phyloP scores from a whole-genome alignment of 1,140 invertebrate species.

The Wiebesia pumilae region DNA sequence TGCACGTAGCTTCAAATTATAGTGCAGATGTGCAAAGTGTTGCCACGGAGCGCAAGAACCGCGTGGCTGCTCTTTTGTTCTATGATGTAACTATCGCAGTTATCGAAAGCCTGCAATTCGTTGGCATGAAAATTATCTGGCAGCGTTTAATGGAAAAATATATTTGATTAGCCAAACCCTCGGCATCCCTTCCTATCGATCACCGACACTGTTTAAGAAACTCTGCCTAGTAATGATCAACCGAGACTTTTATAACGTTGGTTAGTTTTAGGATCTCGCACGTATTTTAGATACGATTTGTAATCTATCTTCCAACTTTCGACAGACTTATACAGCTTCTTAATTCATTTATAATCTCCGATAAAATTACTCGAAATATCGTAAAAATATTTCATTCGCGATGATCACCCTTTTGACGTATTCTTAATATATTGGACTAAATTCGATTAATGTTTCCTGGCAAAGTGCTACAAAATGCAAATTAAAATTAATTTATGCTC shows the following conservation, averaged over 20 bases:
- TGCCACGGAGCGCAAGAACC: neutral
- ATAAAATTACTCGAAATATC: neutral
- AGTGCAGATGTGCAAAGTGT: neutral
- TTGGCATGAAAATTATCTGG: neutral
- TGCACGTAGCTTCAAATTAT: neutral
- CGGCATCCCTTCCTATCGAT: neutral
- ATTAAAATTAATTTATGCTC: neutral
- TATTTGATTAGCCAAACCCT: neutral
- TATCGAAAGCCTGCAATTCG: neutral
- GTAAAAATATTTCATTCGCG: neutral
- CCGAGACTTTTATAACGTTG: too few species aligned
- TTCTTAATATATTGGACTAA: neutral
- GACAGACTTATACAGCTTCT: neutral
- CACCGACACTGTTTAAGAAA: neutral
- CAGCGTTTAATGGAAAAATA: neutral
- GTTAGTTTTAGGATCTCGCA: too few species aligned
- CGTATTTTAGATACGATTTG: too few species aligned
- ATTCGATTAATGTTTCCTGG: conserved; percentile 8
- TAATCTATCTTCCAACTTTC: neutral
- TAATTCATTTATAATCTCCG: neutral
- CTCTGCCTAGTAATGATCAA: neutral
- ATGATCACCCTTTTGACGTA: neutral
- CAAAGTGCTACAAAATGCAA: neutral
- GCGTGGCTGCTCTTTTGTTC: neutral
- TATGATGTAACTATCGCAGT: neutral